Conservation (phyloP, 2,888 invertebrate genomes). For the Drosophila aldrichi region DNA sequence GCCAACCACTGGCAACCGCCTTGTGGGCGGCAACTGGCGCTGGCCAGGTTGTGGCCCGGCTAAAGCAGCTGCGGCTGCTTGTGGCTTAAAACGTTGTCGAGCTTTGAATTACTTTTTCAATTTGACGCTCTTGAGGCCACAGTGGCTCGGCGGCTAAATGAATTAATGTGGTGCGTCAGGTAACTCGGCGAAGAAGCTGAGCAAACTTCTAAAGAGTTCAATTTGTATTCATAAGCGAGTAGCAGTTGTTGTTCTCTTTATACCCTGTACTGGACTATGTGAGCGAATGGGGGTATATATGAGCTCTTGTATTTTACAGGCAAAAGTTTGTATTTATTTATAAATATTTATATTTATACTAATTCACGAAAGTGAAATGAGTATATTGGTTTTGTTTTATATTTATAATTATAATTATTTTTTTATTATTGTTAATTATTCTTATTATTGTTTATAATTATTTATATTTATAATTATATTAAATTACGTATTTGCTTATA, state of each 20-base stretch:
- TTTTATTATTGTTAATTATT: too few relatives aligned
- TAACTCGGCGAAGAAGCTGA: constrained; percentile 27
- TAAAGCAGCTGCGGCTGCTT: constrained; percentile 24
- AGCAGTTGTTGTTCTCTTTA: not conserved
- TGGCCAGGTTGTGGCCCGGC: not conserved
- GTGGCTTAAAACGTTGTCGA: constrained; percentile 53
- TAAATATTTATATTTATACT: too few relatives aligned
- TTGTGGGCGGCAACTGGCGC: constrained; percentile 27
- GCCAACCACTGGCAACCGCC: not conserved
- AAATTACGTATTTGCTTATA: too few relatives aligned
- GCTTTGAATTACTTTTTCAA: constrained; percentile 76
- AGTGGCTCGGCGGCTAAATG: constrained; percentile 65
- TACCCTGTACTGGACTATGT: not conserved
- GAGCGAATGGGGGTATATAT: not conserved
- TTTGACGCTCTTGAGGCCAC: constrained; percentile 64
- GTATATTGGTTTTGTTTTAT: too few relatives aligned
- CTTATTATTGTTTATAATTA: too few relatives aligned
- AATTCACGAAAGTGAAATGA: too few relatives aligned
- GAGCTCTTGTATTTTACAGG: too few relatives aligned
- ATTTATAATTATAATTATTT: too few relatives aligned
- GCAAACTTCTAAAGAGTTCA: constrained; percentile 45
- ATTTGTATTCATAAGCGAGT: constrained; percentile 65
- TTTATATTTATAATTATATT: too few relatives aligned
- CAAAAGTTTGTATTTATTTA: too few relatives aligned
- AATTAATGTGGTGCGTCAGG: constrained; percentile 65